Evolutionary conservation across 1,140 invertebrate genomes (phyloP).

Genomic region (Drosophila serrata): DNA sequence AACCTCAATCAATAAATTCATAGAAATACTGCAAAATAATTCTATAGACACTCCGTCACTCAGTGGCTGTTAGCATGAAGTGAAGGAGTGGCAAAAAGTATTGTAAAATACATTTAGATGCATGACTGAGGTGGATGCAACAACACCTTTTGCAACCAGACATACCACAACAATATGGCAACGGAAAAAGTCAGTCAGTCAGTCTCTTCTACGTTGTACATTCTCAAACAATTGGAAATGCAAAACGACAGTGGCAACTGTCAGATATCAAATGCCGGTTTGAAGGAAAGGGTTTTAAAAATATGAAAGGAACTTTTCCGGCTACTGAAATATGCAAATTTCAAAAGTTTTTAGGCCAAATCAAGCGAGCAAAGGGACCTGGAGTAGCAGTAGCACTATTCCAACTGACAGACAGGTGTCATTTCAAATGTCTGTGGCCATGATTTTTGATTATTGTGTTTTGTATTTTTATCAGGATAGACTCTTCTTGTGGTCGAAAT

Average conservation of each 20-base stretch:
- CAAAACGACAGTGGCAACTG: constrained; percentile 37
- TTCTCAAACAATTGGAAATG: constrained; percentile 47
- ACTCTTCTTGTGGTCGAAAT: constrained; percentile 49
- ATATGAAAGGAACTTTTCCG: constrained; percentile 51
- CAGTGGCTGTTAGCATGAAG: not conserved
- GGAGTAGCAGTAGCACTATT: constrained; percentile 19
- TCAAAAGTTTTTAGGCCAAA: constrained; percentile 52
- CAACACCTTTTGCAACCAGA: constrained; percentile 28
- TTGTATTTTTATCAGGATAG: constrained; percentile 35
- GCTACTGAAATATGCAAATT: constrained; percentile 61
- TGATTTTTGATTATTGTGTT: constrained; percentile 80
- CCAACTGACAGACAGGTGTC: constrained; percentile 64
- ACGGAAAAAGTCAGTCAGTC: constrained; percentile 14
- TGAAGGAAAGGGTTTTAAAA: constrained; percentile 27
- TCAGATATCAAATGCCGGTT: constrained; percentile 7
- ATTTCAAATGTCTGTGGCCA: constrained; percentile 68
- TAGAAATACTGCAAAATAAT: constrained; percentile 64
- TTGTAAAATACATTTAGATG: constrained; percentile 46
- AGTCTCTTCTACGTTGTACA: constrained; percentile 2
- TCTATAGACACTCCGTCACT: constrained; percentile 46
- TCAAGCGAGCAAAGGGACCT: constrained; percentile 34
- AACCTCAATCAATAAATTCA: constrained; percentile 71
- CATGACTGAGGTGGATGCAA: constrained; percentile 40
- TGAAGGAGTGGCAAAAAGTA: constrained; percentile 13
- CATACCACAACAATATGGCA: constrained; percentile 10